phyloP scores from a whole-genome alignment of 2,797 vertebrate species.

The Falco peregrinus region DNA sequence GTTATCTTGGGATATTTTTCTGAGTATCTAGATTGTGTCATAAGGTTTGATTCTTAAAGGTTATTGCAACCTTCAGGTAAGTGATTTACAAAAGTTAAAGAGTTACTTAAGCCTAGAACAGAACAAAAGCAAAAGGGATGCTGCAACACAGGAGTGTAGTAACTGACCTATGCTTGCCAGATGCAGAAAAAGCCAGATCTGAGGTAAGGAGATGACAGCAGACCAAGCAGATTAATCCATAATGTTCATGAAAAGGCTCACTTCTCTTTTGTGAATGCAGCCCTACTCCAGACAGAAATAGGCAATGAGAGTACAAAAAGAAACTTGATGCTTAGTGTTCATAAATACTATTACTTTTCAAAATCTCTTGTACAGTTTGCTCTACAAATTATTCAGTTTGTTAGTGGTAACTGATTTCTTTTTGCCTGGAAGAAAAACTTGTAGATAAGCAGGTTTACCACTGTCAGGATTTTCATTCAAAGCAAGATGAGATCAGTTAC shows the following conservation, averaged over 20 bases:
- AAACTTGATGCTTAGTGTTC: not conserved
- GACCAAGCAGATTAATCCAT: not conserved
- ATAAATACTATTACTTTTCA: not conserved
- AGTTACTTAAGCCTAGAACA: not conserved
- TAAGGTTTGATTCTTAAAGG: not conserved
- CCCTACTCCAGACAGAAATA: not conserved
- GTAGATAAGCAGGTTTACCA: not conserved
- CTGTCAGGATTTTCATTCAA: not conserved
- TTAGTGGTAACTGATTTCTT: not conserved
- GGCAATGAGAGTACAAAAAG: not conserved
- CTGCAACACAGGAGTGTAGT: not conserved
- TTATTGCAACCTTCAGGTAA: not conserved
- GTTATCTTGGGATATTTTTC: not conserved
- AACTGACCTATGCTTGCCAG: not conserved
- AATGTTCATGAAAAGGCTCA: not conserved
- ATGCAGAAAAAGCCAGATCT: not conserved
- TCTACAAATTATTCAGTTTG: not conserved
- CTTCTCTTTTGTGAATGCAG: not conserved
- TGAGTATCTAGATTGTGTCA: not conserved
- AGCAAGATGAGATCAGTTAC: not conserved
- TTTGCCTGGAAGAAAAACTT: not conserved
- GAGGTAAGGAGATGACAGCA: not conserved
- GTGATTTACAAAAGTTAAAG: not conserved
- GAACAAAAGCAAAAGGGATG: not conserved
- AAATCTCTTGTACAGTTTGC: not conserved